phyloP scores from a whole-genome alignment of 2,797 vertebrate genomes.

The Glyptemys insculpta region DNA sequence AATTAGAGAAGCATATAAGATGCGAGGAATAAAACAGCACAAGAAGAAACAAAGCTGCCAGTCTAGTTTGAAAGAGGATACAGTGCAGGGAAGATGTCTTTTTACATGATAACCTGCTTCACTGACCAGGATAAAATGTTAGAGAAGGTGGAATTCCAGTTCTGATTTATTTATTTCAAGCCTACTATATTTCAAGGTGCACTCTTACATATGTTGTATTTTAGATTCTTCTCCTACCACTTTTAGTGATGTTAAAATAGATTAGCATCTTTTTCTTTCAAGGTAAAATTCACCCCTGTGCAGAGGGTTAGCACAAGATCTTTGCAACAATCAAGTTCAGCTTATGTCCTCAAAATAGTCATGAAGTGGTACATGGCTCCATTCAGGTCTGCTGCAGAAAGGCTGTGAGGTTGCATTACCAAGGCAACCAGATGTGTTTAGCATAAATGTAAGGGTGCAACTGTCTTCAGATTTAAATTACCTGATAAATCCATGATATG shows the following conservation, averaged over 20 bases:
- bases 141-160: background rate
- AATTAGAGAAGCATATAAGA: background rate
- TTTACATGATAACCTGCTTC: background rate
- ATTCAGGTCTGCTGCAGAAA: background rate
- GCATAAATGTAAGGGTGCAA: background rate
- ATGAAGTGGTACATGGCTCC: background rate
- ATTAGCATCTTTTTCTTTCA: background rate
- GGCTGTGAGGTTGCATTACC: background rate
- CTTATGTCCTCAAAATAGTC: background rate
- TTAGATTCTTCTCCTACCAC: background rate
- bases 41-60: background rate
- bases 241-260: background rate
- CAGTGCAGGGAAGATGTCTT: background rate
- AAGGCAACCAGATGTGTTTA: background rate
- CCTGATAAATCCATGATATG: background rate
- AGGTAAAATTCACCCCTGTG: background rate
- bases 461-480: background rate
- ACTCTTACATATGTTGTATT: background rate
- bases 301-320: background rate
- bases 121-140: background rate
- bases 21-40: background rate
- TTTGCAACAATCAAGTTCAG: background rate
- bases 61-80: background rate
- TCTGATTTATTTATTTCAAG: background rate
- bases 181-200: background rate